Conservation (phyloP, 2,888 invertebrate genomes). For the Nephrocerus scutellatus region DNA sequence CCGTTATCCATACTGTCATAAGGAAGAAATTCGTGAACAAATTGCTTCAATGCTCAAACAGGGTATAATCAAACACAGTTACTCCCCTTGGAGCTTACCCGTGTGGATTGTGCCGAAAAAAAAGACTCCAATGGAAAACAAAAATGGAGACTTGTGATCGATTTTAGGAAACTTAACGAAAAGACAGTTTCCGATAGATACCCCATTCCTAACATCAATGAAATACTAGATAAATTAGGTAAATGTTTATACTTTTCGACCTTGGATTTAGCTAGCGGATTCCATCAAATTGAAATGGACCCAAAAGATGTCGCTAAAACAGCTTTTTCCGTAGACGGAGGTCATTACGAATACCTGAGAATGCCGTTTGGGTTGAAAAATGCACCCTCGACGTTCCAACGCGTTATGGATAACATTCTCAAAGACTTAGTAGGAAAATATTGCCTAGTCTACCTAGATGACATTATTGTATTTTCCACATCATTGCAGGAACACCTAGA, state of each 20-base stretch:
- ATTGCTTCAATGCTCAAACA: too few species aligned
- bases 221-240: slow-evolving; percentile 36
- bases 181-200: too few species aligned
- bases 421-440: slow-evolving; percentile 23
- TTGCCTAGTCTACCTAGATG: slow-evolving; percentile 21
- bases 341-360: slow-evolving; percentile 20
- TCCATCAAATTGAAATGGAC: slow-evolving; percentile 33
- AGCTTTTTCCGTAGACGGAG: slow-evolving; percentile 21
- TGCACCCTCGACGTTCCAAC: slow-evolving; percentile 18
- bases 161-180: too few species aligned
- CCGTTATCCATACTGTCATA: too few species aligned
- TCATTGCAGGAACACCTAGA: slow-evolving; percentile 11
- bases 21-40: too few species aligned
- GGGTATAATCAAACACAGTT: too few species aligned
- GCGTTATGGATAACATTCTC: slow-evolving; percentile 24
- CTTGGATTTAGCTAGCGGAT: slow-evolving; percentile 31
- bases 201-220: too few species aligned
- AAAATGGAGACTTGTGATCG: too few species aligned
- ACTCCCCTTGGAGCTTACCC: too few species aligned
- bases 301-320: slow-evolving; percentile 21
- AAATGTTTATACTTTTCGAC: slow-evolving; percentile 35
- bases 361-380: slow-evolving; percentile 23
- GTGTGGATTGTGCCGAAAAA: too few species aligned
- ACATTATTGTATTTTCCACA: slow-evolving; percentile 12
- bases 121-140: too few species aligned